These are phyloP conservation scores for Vimba vimba DNA, from an alignment of 2,113 vertebrate genomes.

Conservation along the genomic window DNA sequence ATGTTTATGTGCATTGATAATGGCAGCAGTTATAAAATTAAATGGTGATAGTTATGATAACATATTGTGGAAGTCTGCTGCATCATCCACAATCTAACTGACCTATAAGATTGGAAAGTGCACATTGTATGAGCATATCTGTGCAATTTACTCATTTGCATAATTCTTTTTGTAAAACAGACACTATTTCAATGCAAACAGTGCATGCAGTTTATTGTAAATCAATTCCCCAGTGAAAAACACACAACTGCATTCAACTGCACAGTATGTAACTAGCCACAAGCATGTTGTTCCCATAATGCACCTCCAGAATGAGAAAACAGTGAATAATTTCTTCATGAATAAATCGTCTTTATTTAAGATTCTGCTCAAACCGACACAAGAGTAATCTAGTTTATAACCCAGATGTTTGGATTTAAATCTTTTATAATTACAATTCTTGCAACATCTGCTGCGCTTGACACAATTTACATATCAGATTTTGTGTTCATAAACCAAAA, in stretches of 20 bases:
- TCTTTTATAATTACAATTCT: background rate
- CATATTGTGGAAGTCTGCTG: background rate
- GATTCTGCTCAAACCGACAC: slow-evolving; percentile 19
- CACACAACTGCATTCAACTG: background rate
- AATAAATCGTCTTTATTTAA: slow-evolving; percentile 4
- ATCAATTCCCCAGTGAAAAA: background rate
- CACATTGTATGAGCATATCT: background rate
- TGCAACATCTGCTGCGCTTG: background rate
- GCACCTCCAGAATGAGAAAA: background rate
- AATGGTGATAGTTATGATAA: background rate
- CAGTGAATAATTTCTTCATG: slow-evolving; percentile 25
- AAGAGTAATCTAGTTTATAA: slow-evolving; percentile 3
- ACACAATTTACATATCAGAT: background rate
- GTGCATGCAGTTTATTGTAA: background rate
- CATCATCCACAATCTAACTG: background rate
- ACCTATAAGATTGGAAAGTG: background rate
- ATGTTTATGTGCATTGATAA: background rate
- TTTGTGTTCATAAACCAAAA: background rate
- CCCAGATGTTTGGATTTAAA: slow-evolving; percentile 16
- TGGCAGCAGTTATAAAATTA: background rate
- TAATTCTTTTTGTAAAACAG: background rate
- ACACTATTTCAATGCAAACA: background rate
- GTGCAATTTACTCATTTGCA: background rate
- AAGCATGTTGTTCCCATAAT: background rate
- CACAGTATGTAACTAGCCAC: background rate